Evolutionary conservation across 2,797 vertebrate genomes (phyloP).

Genomic region (Hapalemur alaotrensis): DNA sequence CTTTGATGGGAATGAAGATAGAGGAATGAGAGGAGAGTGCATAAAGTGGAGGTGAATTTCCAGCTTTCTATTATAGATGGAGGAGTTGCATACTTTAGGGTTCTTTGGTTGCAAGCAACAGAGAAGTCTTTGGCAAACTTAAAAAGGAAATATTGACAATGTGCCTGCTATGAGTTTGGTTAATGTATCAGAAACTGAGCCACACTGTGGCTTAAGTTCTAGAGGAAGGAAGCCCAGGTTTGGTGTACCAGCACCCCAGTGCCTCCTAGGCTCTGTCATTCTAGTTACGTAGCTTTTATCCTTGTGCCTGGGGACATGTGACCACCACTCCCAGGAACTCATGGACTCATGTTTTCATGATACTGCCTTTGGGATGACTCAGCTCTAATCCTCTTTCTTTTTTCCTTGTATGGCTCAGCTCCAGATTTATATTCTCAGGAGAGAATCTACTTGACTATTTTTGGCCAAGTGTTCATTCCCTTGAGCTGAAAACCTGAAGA

Average conservation of each 20-base stretch:
- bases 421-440: background rate
- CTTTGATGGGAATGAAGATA: background rate
- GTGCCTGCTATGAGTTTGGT: background rate
- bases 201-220: background rate
- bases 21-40: background rate
- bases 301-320: background rate
- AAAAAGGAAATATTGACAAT: background rate
- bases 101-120: background rate
- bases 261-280: background rate
- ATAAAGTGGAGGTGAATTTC: background rate
- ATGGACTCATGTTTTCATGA: background rate
- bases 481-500: background rate
- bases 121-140: background rate
- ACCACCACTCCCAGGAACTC: too few species aligned
- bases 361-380: background rate
- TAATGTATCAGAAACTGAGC: background rate
- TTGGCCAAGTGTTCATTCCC: background rate
- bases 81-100: background rate
- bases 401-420: background rate
- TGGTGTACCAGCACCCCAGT: rapidly evolving
- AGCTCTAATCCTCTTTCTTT: background rate
- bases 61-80: background rate
- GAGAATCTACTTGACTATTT: background rate
- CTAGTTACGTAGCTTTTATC: background rate
- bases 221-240: background rate